Evolutionary conservation across 1,140 invertebrate species (phyloP).

Genomic region (Centruroides sculpturatus): DNA sequence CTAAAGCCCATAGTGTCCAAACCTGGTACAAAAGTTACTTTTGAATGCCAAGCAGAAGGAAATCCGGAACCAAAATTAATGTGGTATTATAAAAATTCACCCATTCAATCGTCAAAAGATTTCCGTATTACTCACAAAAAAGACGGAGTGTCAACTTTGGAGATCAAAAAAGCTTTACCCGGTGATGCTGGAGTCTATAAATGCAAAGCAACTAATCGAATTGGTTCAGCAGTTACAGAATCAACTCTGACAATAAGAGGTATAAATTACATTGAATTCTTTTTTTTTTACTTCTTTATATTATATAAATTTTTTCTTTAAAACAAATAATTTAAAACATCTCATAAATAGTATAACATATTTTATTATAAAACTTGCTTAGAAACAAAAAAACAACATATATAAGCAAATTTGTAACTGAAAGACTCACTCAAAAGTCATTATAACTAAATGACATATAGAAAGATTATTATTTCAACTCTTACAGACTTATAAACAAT

Average conservation of each 20-base stretch:
- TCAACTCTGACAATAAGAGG: conserved; percentile 30
- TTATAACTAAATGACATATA: too few species aligned
- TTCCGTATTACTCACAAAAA: conserved; percentile 37
- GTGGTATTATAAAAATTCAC: conserved; percentile 60
- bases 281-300: too few species aligned
- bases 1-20: conserved; percentile 46
- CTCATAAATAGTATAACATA: too few species aligned
- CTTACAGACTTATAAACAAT: too few species aligned
- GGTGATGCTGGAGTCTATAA: conserved; percentile 28
- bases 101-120: conserved; percentile 44
- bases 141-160: conserved; percentile 39
- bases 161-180: conserved; percentile 43
- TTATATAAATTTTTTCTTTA: too few species aligned
- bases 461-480: too few species aligned
- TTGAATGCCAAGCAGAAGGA: conserved; percentile 51
- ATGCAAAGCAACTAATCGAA: conserved; percentile 42
- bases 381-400: too few species aligned
- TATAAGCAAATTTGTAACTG: too few species aligned
- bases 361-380: too few species aligned
- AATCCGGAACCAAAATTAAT: conserved; percentile 49
- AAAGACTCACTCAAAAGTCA: too few species aligned
- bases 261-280: too few species aligned
- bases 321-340: too few species aligned
- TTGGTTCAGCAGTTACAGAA: conserved; percentile 40
- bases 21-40: conserved; percentile 40